Base-by-base conservation (phyloP, 1,140 invertebrate species). In the Cepaea nemoralis region DNA sequence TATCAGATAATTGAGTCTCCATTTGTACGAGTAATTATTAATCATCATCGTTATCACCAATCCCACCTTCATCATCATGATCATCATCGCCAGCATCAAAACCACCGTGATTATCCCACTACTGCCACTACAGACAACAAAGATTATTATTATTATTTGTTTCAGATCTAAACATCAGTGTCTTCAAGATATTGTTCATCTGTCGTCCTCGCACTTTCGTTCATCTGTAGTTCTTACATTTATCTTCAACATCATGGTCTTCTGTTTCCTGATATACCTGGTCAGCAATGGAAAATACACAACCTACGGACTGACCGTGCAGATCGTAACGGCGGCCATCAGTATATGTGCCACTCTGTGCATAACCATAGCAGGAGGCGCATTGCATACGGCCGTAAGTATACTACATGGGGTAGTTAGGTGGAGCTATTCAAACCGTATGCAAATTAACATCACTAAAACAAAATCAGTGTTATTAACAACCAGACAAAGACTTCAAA, bases 241-340 rank as follows among this genome's bases (percentile, higher is more conserved):
- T 31, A 31, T 63, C 5, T 63, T 63, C 22, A 63, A 63, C 59
- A 31, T 63, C 27, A n/a, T 63, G n/a, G 59, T 63, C 5, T 63
- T 63, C 27, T 63, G 59, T 19, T 63, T 63, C 33, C 59, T 63
- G n/a, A 63, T 63, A 63, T 63, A 63, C 59, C 22, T 63, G 6
- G 59, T 63, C n/a, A 63, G 59, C 27, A 16, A 63, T 27, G 59
- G 59, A 31, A 63, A n/a, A 3, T 63, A 63, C 59, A 63, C 59
- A 31, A 31, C 27, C 5, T 63, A 63, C 16, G 59, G 59, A 31
- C 2, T 63, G 3, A 63, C 27, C 2, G n/a, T 63, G n/a, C 59
- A 63, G 59, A 63, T 63, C 12, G 27, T 63, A 31, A 8, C n/a
- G 2, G 59, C 59, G n/a, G 59, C 2, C n/a, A 6, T 63, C 59